Conservation (phyloP, 2,113 vertebrate genomes). For the Sapajus apella region DNA sequence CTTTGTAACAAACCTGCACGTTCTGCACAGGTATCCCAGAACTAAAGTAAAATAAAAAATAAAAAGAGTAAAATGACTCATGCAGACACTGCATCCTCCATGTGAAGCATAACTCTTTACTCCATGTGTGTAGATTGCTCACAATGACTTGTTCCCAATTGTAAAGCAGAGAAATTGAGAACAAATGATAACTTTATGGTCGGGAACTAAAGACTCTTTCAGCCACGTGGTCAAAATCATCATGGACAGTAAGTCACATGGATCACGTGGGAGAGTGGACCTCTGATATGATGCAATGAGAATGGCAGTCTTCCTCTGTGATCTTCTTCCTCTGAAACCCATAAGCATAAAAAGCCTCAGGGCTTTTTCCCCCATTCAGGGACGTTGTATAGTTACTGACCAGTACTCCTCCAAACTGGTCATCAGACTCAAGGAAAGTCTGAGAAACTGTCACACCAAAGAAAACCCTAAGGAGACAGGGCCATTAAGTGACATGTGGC, state of each 20-base stretch:
- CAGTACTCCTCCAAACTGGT: not conserved
- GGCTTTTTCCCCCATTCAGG: not conserved
- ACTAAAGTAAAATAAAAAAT: no score
- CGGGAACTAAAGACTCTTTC: not conserved
- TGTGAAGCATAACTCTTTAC: no score
- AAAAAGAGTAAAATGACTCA: not conserved
- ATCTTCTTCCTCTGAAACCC: not conserved
- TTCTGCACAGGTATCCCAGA: no score
- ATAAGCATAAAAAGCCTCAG: not conserved
- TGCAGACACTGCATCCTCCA: not conserved
- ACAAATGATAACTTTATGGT: not conserved
- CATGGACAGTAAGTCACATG: not conserved
- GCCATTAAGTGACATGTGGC: no score
- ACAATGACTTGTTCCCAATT: not conserved
- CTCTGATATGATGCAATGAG: not conserved
- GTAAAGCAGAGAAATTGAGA: not conserved
- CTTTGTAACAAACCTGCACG: no score
- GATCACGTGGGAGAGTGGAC: not conserved
- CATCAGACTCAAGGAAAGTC: not conserved
- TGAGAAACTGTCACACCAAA: not conserved
- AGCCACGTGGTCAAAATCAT: not conserved
- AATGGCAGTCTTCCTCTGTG: fast-evolving
- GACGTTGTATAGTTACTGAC: not conserved
- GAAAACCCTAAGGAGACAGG: not conserved
- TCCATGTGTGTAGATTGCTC: fast-evolving